Percentiles rank a stretch among this genome's conserved stretches.
These are phyloP conservation scores for Aphelinus atriplicis DNA, from an alignment of 1,140 invertebrate genomes.

Conservation along the genomic window DNA sequence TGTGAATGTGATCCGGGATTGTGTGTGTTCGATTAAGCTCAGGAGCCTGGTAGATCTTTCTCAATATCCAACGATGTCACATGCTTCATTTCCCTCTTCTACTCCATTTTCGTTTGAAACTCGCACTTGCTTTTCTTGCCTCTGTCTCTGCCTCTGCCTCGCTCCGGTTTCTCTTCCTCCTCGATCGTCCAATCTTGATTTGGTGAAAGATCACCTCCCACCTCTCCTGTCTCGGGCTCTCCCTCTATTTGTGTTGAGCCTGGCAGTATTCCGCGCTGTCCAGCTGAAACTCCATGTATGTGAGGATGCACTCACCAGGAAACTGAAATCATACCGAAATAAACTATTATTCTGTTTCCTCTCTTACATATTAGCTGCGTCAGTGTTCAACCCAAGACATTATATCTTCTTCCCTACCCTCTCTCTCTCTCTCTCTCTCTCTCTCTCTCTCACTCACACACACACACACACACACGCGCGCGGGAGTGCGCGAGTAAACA, in stretches of 20 bases:
- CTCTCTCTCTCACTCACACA: neutral
- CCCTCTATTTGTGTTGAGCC: conserved; percentile 93
- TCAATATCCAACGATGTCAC: conserved; percentile 33
- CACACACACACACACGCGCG: too few species aligned
- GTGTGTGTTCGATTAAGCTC: too few species aligned
- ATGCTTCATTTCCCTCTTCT: conserved; percentile 33
- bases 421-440: conserved; percentile 3
- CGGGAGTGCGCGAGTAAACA: too few species aligned
- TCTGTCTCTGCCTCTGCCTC: neutral
- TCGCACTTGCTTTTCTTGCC: neutral
- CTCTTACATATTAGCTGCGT: neutral
- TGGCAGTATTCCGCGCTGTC: conserved; percentile 96
- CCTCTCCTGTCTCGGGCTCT: conserved; percentile 33
- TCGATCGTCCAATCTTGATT: neutral
- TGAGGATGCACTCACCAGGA: conserved; percentile 75
- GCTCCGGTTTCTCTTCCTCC: neutral
- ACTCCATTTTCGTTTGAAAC: neutral
- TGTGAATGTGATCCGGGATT: too few species aligned
- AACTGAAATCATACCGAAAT: conserved; percentile 64
- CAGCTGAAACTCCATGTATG: conserved; percentile 97
- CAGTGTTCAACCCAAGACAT: neutral
- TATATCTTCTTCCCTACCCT: neutral
- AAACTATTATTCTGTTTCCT: neutral
- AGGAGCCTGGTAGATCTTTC: too few species aligned
- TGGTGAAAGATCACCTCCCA: conserved; percentile 5